A percentile compares a stretch with the other conserved stretches of the same genome.
Conservation (phyloP, 2,888 invertebrate species). For the Melanostoma mellinum region DNA sequence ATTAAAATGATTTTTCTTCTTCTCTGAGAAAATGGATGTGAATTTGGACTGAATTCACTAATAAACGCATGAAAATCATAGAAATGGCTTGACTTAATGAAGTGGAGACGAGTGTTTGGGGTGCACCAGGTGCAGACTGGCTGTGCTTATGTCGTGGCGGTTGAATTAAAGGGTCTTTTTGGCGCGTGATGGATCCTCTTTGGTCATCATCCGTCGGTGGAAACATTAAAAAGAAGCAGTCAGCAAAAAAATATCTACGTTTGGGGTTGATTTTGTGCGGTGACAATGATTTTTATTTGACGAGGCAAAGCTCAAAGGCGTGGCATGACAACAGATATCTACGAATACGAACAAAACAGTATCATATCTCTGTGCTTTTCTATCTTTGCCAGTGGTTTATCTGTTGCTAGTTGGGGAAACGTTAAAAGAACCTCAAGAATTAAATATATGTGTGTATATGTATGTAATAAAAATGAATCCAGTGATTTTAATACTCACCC, state of each 20-base stretch:
- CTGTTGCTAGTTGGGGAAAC: constrained; percentile 68
- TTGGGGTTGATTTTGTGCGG: constrained; percentile 73
- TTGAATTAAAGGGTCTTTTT: constrained; percentile 45
- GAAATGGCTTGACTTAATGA: constrained; percentile 59
- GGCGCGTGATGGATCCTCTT: constrained; percentile 39
- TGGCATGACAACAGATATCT: constrained; percentile 72
- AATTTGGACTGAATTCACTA: constrained; percentile 47
- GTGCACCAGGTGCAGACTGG: constrained; percentile 48
- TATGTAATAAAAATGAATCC: constrained; percentile 22
- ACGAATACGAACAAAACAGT: constrained; percentile 73
- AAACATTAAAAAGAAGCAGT: constrained; percentile 13
- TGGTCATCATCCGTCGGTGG: constrained; percentile 56
- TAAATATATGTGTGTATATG: too few relatives aligned
- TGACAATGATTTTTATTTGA: constrained; percentile 73
- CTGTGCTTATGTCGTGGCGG: constrained; percentile 30
- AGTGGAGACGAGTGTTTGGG: constrained; percentile 57
- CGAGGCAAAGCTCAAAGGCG: constrained; percentile 72
- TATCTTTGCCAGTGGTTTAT: constrained; percentile 70
- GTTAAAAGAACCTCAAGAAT: constrained; percentile 4
- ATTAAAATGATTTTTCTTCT: constrained; percentile 43
- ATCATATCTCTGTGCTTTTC: constrained; percentile 72
- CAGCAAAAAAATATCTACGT: constrained; percentile 14
- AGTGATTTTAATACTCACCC: constrained; percentile 54
- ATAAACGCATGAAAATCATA: constrained; percentile 64
- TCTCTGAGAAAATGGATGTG: constrained; percentile 65